These are phyloP conservation scores for Amblyjoppa proteus DNA, from an alignment of 2,888 invertebrate species.

Conservation along the genomic window DNA sequence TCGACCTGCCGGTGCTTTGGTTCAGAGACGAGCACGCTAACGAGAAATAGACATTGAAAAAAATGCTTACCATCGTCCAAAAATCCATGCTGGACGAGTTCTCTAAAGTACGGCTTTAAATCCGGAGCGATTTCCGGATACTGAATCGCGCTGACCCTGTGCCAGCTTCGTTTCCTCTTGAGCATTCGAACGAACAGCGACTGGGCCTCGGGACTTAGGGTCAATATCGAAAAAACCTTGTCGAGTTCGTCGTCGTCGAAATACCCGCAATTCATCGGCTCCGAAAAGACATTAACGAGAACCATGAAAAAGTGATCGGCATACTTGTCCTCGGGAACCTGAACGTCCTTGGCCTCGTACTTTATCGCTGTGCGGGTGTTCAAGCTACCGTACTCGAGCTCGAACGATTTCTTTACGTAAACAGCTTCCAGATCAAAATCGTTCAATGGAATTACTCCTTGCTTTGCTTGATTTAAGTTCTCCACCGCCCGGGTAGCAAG, in stretches of 20 bases:
- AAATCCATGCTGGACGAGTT: constrained; percentile 55
- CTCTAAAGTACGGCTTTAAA: constrained; percentile 68
- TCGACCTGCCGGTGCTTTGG: too few relatives aligned
- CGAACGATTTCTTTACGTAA: constrained; percentile 71
- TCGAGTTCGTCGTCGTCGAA: constrained; percentile 77
- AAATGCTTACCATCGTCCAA: constrained; percentile 38
- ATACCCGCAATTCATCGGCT: constrained; percentile 80
- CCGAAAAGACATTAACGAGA: constrained; percentile 76
- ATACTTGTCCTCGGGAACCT: constrained; percentile 71
- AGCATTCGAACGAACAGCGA: constrained; percentile 78
- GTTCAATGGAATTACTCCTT: constrained; percentile 72
- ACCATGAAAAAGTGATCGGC: constrained; percentile 74
- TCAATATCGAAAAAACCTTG: constrained; percentile 75
- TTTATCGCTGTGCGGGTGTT: constrained; percentile 64
- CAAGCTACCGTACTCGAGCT: constrained; percentile 64
- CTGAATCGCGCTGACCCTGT: constrained; percentile 71
- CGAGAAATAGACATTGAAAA: constrained; percentile 22
- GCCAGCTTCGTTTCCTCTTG: constrained; percentile 76
- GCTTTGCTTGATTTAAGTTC: constrained; percentile 76
- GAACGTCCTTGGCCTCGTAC: constrained; percentile 74
- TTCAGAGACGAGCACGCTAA: too few relatives aligned
- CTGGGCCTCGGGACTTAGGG: constrained; percentile 74
- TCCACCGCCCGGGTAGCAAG: constrained; percentile 69
- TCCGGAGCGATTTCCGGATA: constrained; percentile 73
- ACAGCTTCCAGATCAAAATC: constrained; percentile 77